Evolutionary conservation across 2,888 invertebrate species (phyloP).

Genomic region (Nephrotoma flavescens): DNA sequence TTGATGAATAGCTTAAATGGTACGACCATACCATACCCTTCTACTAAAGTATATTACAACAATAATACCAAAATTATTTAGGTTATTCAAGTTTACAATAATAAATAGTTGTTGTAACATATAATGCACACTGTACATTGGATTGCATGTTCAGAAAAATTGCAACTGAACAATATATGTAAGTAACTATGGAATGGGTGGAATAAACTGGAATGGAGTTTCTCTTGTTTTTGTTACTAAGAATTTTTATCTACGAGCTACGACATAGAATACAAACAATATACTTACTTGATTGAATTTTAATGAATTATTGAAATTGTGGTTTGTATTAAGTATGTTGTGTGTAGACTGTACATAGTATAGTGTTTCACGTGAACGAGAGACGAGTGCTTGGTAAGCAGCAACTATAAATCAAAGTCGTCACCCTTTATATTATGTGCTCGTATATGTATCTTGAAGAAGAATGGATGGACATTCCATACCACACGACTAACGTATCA

Average conservation of each 20-base stretch:
- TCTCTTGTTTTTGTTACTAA: too few relatives aligned
- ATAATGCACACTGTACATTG: background rate
- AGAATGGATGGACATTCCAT: background rate
- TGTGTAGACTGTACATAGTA: background rate
- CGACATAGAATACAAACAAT: too few relatives aligned
- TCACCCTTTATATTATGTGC: background rate
- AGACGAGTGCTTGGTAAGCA: background rate
- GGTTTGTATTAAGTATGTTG: background rate
- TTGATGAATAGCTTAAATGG: background rate
- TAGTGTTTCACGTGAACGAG: background rate
- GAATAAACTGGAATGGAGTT: too few relatives aligned
- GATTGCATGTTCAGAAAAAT: background rate
- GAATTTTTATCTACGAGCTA: too few relatives aligned
- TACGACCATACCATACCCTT: background rate
- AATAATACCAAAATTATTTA: background rate
- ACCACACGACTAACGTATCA: background rate
- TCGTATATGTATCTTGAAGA: background rate
- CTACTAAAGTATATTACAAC: background rate
- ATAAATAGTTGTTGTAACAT: background rate
- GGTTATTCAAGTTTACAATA: background rate
- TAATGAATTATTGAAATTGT: background rate
- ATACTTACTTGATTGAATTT: background rate
- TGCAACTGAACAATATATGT: background rate
- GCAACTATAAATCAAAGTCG: background rate
- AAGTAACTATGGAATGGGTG: too few relatives aligned